Conservation (phyloP, 92 coral and sea anemone genomes). For the Epizoanthus fatuus region DNA sequence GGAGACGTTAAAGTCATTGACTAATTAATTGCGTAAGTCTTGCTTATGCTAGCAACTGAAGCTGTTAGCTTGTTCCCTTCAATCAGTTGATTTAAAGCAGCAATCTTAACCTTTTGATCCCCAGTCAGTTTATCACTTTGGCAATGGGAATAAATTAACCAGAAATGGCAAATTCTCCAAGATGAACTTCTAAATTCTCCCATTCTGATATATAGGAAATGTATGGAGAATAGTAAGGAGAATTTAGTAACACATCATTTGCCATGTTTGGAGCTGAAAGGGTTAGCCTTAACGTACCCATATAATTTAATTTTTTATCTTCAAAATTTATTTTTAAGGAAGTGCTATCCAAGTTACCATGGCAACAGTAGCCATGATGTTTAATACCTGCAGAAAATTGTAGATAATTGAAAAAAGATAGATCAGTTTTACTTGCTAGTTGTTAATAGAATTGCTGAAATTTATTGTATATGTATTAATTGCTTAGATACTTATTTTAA, state of each 20-base stretch:
- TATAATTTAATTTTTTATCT: constrained; percentile 16
- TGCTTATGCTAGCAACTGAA: constrained; percentile 3
- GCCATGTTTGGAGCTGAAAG: constrained; percentile 15
- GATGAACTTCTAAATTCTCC: constrained; percentile 31
- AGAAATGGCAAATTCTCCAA: constrained; percentile 13
- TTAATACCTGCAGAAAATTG: background rate
- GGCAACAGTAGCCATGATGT: constrained; percentile 25
- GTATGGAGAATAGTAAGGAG: background rate
- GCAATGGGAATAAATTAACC: background rate
- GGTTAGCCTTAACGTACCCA: constrained; percentile 13
- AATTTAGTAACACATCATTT: background rate
- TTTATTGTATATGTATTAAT: no score
- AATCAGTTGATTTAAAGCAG: background rate
- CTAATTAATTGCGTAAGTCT: background rate
- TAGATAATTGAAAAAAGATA: background rate
- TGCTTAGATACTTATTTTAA: no score
- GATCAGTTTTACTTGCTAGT: constrained; percentile 5
- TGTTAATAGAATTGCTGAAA: background rate
- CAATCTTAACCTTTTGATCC: background rate
- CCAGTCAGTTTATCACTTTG: constrained; percentile 14
- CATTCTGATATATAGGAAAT: constrained; percentile 7
- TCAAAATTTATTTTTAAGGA: constrained; percentile 32
- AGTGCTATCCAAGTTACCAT: constrained; percentile 27
- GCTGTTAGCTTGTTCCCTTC: background rate
- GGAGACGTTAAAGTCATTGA: constrained; percentile 17